phyloP scores from a whole-genome alignment of 2,797 vertebrate species.

The Diplodus sargus region DNA sequence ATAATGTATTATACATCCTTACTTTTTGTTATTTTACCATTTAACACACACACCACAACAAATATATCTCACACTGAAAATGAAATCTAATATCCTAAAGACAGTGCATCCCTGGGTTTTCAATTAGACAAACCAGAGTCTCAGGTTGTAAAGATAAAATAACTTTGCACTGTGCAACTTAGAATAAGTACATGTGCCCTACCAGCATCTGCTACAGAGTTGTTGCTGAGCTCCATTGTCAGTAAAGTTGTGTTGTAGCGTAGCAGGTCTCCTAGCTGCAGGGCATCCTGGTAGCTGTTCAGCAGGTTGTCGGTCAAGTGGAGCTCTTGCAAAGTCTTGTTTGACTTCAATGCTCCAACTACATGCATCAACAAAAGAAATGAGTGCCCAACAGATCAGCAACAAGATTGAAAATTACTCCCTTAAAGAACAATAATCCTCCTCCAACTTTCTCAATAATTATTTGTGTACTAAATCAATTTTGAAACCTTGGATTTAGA shows the following conservation, averaged over 20 bases:
- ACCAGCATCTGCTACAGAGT: conserved; percentile 80
- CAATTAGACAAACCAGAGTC: too few relatives aligned
- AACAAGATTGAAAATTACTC: background rate
- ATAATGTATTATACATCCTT: too few relatives aligned
- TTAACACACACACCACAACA: too few relatives aligned
- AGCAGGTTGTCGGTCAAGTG: conserved; percentile 81
- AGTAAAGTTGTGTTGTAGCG: conserved; percentile 78
- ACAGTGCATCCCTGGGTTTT: too few relatives aligned
- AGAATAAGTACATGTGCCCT: background rate
- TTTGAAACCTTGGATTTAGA: too few relatives aligned
- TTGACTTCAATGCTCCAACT: conserved; percentile 82
- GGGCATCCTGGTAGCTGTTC: conserved; percentile 85
- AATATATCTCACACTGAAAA: too few relatives aligned
- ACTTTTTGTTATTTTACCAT: too few relatives aligned
- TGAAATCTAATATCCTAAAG: too few relatives aligned
- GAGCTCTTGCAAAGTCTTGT: conserved; percentile 78
- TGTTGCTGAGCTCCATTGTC: conserved; percentile 82
- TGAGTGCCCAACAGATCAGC: background rate
- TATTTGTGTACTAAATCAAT: too few relatives aligned
- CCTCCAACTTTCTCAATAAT: too few relatives aligned
- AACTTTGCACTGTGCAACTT: background rate
- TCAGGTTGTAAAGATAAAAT: background rate
- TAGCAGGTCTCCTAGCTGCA: conserved; percentile 84
- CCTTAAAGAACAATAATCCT: too few relatives aligned
- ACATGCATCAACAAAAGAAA: conserved; percentile 6